phyloP scores from a whole-genome alignment of 2,888 invertebrate species.

The Mycogona germanica region DNA sequence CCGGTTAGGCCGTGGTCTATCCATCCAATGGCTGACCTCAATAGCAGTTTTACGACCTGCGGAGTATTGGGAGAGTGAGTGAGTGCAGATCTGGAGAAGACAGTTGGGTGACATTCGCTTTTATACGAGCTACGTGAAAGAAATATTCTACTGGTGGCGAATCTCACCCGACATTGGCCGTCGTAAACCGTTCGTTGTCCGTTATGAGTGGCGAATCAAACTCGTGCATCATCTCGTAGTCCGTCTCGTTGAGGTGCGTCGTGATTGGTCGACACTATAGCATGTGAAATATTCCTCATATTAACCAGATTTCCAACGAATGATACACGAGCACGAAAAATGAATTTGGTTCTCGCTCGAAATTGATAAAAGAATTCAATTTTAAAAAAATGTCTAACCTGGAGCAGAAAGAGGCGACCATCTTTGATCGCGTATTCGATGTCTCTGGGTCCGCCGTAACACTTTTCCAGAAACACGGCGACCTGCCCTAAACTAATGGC shows the following conservation, averaged over 20 bases:
- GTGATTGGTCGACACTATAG: conserved; percentile 3
- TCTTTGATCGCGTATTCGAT: conserved; percentile 64
- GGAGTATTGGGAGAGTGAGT: too few species aligned
- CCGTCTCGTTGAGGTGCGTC: background rate
- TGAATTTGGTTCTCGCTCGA: too few species aligned
- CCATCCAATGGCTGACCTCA: too few species aligned
- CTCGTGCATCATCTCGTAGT: conserved; percentile 7
- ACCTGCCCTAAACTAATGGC: conserved; percentile 44
- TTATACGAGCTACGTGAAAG: too few species aligned
- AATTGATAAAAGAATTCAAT: background rate
- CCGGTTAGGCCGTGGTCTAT: too few species aligned
- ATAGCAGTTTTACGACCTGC: too few species aligned
- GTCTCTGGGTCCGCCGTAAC: conserved; percentile 57
- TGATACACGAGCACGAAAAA: too few species aligned
- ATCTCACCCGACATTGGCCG: conserved; percentile 3
- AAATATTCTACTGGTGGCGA: too few species aligned
- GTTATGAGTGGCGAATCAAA: conserved; percentile 5
- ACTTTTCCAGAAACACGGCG: conserved; percentile 47
- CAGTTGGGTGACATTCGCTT: too few species aligned
- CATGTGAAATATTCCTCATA: too few species aligned
- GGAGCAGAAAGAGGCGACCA: conserved; percentile 23
- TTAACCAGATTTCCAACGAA: too few species aligned
- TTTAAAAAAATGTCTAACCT: conserved; percentile 27
- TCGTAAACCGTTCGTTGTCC: background rate
- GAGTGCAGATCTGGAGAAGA: too few species aligned